Percentiles rank a stretch among this genome's conserved stretches.
Evolutionary conservation across 2,113 vertebrate species (phyloP).

Genomic region (Herpetotheres cachinnans): DNA sequence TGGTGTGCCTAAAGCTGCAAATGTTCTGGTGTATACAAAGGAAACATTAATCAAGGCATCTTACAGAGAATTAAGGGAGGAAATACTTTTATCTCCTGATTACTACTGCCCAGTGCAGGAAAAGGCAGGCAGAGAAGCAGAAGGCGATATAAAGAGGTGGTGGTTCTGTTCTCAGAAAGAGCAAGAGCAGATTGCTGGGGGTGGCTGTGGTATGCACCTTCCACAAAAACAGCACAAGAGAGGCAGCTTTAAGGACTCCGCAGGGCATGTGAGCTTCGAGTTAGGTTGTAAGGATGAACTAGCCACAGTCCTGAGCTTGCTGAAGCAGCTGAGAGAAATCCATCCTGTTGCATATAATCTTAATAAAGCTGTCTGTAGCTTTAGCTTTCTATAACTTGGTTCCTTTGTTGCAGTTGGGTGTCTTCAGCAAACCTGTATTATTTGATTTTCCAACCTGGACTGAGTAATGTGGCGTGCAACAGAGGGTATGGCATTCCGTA

Average conservation of each 20-base stretch:
- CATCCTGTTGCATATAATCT: neutral
- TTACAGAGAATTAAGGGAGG: constrained; percentile 37
- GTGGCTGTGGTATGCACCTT: neutral
- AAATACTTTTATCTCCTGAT: constrained; percentile 24
- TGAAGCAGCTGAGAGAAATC: neutral
- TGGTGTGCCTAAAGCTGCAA: neutral
- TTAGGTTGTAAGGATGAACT: neutral
- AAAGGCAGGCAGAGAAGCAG: neutral
- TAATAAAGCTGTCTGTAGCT: neutral
- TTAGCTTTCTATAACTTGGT: neutral
- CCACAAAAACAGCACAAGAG: neutral
- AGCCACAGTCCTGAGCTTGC: neutral
- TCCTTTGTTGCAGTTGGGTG: neutral
- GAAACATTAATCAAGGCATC: constrained; percentile 27
- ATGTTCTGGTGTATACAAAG: constrained; percentile 6
- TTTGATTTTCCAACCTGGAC: neutral
- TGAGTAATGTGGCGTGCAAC: neutral
- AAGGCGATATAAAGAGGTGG: neutral
- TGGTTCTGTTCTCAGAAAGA: neutral
- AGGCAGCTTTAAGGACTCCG: neutral
- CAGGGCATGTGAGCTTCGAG: neutral
- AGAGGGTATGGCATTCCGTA: neutral
- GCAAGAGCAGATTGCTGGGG: neutral
- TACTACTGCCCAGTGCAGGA: neutral
- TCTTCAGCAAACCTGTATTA: neutral